Base-by-base conservation (phyloP, 2,888 invertebrate species). In the Macaria notata region DNA sequence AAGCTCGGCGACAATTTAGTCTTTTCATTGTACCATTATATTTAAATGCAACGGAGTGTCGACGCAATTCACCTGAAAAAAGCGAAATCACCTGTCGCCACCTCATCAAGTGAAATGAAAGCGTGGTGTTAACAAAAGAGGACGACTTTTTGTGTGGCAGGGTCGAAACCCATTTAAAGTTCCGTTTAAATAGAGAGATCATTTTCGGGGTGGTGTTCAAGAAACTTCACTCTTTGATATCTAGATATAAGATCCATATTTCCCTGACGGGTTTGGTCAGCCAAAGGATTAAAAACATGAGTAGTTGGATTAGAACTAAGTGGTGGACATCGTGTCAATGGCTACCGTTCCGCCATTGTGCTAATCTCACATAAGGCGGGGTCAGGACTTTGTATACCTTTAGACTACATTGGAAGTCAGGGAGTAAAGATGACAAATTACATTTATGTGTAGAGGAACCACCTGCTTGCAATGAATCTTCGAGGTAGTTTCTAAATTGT, bases 21-120 rank as follows among this genome's bases (percentile, higher is more conserved):
- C 75, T 78, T 83, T 81, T 79, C 77, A 79, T 78, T 79, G 76
- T 76, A 72, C 75, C 79, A 79, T 85, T 83, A 83, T 76, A 80
- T 84, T 86, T 79, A 82, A 87, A 86, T 81, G 77, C 79, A 80
- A 75, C 71, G 60, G 75, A 76, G 78, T 76, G 76, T 73, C 69
- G 72, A 67, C 76, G 75, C 76, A 76, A 75, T 79, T 78, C 67
- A 73, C 76, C 71, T 58, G 58, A 79, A 83, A 79, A 79, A 78
- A 78, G 73, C 70, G 73, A 76, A 74, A 76, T 79, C 78, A 82
- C 79, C 80, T 81, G 75, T 72, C 73, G 55, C 53, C n/a, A 49
- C 45, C 57, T 31, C 41, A 44, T 54, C 66, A 70, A 59, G 50
- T 59, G 39, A 69, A 78, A 80, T 71, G 56, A 55, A 49, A 54